Evolutionary conservation across 2,888 invertebrate genomes (phyloP).

Genomic region (Pegoplata infirma): DNA sequence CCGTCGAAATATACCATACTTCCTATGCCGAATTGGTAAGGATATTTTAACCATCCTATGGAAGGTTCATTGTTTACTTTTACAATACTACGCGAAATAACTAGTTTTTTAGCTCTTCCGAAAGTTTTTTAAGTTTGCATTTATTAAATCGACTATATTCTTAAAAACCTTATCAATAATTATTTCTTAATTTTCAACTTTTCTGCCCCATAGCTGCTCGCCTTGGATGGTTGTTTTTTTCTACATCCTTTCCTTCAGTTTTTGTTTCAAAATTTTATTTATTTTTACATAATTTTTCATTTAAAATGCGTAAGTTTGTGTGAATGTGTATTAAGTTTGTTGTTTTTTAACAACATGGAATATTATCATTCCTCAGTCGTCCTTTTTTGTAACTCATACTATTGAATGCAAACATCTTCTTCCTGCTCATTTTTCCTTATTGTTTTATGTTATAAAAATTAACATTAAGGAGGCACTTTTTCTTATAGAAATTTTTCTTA

Average conservation of each 20-base stretch:
- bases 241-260: constrained; percentile 58
- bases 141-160: too few relatives aligned
- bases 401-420: constrained; percentile 15
- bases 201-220: not conserved
- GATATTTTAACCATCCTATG: too few relatives aligned
- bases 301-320: constrained; percentile 45
- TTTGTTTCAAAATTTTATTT: constrained; percentile 63
- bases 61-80: too few relatives aligned
- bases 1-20: too few relatives aligned
- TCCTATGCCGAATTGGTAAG: too few relatives aligned
- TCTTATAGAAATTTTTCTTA: too few relatives aligned
- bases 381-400: constrained; percentile 38
- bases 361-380: constrained; percentile 37
- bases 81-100: too few relatives aligned
- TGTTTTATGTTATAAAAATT: too few relatives aligned
- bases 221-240: constrained; percentile 43
- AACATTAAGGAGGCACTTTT: too few relatives aligned
- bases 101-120: too few relatives aligned
- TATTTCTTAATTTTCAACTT: not conserved
- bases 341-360: not conserved
- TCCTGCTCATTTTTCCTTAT: constrained; percentile 9
- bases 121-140: too few relatives aligned
- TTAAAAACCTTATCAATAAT: too few relatives aligned
- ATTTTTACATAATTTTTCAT: constrained; percentile 65
- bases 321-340: constrained; percentile 22